Evolutionary conservation across 2,888 invertebrate genomes (phyloP), one percentile per base, ranked within the genome.

Genomic region (Caenorhabditis macrosperma): DNA sequence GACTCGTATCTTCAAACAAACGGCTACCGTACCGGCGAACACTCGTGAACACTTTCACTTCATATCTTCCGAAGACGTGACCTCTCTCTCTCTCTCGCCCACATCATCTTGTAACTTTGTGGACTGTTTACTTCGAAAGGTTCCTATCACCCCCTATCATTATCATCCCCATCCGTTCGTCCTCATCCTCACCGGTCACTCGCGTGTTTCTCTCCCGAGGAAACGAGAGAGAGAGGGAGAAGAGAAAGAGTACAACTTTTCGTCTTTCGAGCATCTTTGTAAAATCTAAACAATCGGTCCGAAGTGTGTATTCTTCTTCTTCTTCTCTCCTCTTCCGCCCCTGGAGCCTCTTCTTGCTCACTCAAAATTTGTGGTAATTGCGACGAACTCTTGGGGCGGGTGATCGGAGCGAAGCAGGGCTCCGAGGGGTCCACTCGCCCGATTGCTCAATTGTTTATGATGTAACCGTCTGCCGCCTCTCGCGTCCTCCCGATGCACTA

Each of bases 381-480:
- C 72, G 71, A 71, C 72, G 71, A 71, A 71, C 71, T 71, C 63
- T 33, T 71, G n/a, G n/a, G n/a, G n/a, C 44, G 44, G 54, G 44
- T 28, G 48, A 48, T 48, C 57, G 46, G 60, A 28, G n/a, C n/a
- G n/a, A n/a, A n/a, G 38, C 33, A 17, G 38, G 38, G 17, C 48
- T 28, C 33, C 60, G 38, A 5, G 38, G 9, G 24, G 15, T 46
- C 9, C 33, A 20, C 3, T 22, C 9, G 60, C 22, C 61, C 72
- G 63, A 72, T 72, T 72, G 72, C 66, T 60, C 76, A 76, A 76
- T 76, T 76, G 76, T 76, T 76, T 76, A 76, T 76, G 76, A 76
- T 76, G 76, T 76, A 76, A 76, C 76, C 76, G 61, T 63, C 67
- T 76, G 66, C 57, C 24, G 35, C 38, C 67, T 75, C 60, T 22